Percentiles rank a stretch among this genome's conserved stretches.
Conservation (phyloP, 2,888 invertebrate species). For the Anthoptus insignis region DNA sequence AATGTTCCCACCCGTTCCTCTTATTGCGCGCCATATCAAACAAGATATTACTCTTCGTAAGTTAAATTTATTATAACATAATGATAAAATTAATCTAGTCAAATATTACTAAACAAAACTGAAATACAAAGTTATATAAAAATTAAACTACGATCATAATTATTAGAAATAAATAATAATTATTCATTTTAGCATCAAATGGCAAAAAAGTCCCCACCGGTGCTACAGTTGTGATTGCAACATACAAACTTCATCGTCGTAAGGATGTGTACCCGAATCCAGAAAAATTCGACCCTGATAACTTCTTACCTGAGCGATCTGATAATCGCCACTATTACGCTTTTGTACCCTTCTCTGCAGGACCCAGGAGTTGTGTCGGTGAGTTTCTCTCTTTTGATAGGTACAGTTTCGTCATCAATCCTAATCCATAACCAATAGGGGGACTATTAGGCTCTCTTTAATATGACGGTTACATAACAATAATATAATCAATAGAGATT, state of each 20-base stretch:
- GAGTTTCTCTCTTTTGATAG: constrained; percentile 56
- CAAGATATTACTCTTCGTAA: constrained; percentile 91
- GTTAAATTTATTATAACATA: constrained; percentile 45
- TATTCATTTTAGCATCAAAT: constrained; percentile 81
- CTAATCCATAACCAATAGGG: too few species aligned
- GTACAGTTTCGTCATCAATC: too few species aligned
- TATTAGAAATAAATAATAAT: not conserved
- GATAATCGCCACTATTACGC: constrained; percentile 93
- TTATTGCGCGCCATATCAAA: constrained; percentile 91
- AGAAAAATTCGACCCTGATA: constrained; percentile 93
- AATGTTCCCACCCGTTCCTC: constrained; percentile 93
- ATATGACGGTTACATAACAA: too few species aligned
- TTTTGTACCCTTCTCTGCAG: constrained; percentile 94
- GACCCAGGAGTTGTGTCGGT: constrained; percentile 94
- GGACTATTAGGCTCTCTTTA: too few species aligned
- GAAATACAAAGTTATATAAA: not conserved
- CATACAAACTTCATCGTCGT: constrained; percentile 90
- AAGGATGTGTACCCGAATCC: constrained; percentile 92
- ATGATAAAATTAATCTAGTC: not conserved
- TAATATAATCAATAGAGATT: too few species aligned
- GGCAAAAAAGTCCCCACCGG: constrained; percentile 90
- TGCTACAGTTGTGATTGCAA: constrained; percentile 89
- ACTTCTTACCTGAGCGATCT: constrained; percentile 93
- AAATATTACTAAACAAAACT: not conserved
- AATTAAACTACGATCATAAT: too few species aligned